Base-by-base conservation (phyloP, 2,113 vertebrate genomes). In the Perca fluviatilis region DNA sequence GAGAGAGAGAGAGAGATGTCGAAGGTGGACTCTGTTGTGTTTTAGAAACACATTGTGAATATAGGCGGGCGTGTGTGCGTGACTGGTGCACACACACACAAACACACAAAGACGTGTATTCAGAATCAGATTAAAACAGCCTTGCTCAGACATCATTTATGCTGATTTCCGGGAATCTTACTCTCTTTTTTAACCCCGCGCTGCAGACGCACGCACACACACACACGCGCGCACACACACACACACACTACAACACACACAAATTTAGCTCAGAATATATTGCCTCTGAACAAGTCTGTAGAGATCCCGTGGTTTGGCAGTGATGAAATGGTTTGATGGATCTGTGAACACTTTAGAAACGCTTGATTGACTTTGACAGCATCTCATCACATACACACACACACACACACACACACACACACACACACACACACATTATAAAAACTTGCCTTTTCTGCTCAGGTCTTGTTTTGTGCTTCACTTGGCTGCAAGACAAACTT, bases 11-110 rank as follows among this genome's bases (percentile, higher is more conserved):
- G 73, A 57, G 79, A 82, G 47, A 68, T 54, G 77, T 79, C 56
- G 67, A 70, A 84, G 89, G 74, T 79, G 66, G 54, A 85, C 82
- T 91, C 84, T 90, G 88, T 86, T 86, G 86, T 86, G 72, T 79
- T 84, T 77, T 36, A 76, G 58, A 86, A 49, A 46, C 70, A 77
- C 80, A 80, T 70, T 87, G 76, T 80, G 79, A 56, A 13, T 74
- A 46, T 47, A 80, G 65, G 70, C 67, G 64, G 60, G 80, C 21
- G 19, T 65, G 56, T 66, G 70, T 83, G 79, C 12, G 73, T 83
- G 85, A 67, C 19, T 36, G 40, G 40, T 43, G 40, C 10, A 70
- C 16, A 60, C 71, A 51, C 56, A 51, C 51, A 54, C 75, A 12
- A 53, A 75, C 65, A 75, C 74, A 67, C 62, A 54, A 77, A 72